These are phyloP conservation scores for Lepus timidus DNA, from an alignment of 2,113 vertebrate species.

Conservation along the genomic window DNA sequence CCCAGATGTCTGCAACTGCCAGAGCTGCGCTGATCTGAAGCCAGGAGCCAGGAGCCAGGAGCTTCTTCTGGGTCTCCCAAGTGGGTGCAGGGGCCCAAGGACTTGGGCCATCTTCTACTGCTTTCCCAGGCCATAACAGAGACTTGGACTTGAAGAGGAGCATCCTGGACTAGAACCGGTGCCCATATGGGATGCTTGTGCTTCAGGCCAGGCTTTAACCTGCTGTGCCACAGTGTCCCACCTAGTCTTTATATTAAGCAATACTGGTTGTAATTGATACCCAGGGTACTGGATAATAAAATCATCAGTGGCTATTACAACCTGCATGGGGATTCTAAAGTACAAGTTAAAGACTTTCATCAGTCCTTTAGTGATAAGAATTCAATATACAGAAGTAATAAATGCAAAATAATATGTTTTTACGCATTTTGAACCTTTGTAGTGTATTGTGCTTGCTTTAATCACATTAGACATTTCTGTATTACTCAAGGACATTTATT, in stretches of 20 bases:
- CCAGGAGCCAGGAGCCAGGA: too few species aligned
- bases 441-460: conserved; percentile 23
- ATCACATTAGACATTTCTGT: conserved; percentile 20
- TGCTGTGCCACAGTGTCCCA: too few species aligned
- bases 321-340: neutral
- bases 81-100: too few species aligned
- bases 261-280: neutral
- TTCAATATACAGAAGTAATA: neutral
- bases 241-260: neutral
- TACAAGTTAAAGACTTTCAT: neutral
- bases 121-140: too few species aligned
- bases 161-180: too few species aligned
- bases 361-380: neutral
- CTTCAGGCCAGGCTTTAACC: too few species aligned
- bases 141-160: too few species aligned
- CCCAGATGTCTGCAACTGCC: too few species aligned
- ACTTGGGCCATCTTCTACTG: too few species aligned
- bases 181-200: too few species aligned
- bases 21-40: too few species aligned
- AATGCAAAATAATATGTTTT: neutral
- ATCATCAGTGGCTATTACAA: neutral
- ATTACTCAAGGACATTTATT: conserved; percentile 40
- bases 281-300: neutral
- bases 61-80: too few species aligned
- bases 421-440: neutral